Base-by-base conservation (phyloP, 2,888 invertebrate genomes). In the Rhyacophila evoluta region DNA sequence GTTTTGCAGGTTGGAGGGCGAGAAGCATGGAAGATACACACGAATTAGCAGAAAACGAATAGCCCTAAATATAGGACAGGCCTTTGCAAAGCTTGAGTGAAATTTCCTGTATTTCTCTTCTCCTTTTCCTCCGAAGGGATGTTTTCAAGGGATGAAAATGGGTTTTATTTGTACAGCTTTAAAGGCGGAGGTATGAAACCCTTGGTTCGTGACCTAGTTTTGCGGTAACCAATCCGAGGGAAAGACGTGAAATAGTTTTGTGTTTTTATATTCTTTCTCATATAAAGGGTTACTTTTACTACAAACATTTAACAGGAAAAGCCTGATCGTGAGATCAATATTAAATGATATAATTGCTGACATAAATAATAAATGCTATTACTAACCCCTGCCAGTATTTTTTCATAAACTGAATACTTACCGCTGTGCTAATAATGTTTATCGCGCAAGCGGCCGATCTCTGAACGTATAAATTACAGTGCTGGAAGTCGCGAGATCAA, bases 21-120 rank as follows among this genome's bases (percentile, higher is more conserved):
- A 1, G 55, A 55, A 55, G 55, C 55, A 55, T 55, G 19, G 55
- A 19, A 55, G 55, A 55, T 55, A 55, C 55, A 55, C 55, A 19
- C 12, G 55, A 55, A 55, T 55, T 55, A 55, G 55, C 55, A 19
- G 55, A 55, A 41, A 55, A 55, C 55, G 55, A 55, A 55, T 55
- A 55, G 19, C 25, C 55, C 8, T 55, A 55, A 55, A 55, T 55
- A 19, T 55, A 55, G 55, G 55, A 55, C 55, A 19, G 19, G 55
- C 12, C 55, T 55, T 10, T 55, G 55, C 55, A 10, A 55, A 55
- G 33, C 77, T 41, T 79, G 81, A 81, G 81, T 81, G 81, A 79
- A 79, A 79, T 78, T 79, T 77, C 79, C 77, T 81, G 81, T 81
- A 81, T 72, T 75, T 41, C 75, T 70, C 39, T 39, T 36, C 75